A percentile compares a stretch with the other conserved stretches of the same genome.
These are phyloP conservation scores for Trachymyrmex cornetzi DNA, from an alignment of 1,140 invertebrate genomes.

Conservation along the genomic window DNA sequence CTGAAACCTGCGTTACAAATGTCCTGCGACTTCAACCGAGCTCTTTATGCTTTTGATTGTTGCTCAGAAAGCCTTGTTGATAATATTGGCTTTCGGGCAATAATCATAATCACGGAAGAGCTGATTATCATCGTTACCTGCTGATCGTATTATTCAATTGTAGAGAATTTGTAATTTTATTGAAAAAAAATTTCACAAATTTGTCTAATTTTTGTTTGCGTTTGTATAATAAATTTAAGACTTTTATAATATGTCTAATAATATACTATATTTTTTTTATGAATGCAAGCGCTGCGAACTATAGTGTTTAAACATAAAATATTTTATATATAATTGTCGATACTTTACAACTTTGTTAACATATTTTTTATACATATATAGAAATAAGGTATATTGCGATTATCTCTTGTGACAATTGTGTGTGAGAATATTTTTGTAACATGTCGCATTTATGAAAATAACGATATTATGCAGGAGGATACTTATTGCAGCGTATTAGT, in stretches of 20 bases:
- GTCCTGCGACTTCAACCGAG: conserved; percentile 13
- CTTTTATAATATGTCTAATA: neutral
- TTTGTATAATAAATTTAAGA: neutral
- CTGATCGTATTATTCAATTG: neutral
- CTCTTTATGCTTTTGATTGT: conserved; percentile 88
- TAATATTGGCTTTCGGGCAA: conserved; percentile 87
- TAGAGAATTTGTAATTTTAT: neutral
- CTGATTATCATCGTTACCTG: conserved; percentile 68
- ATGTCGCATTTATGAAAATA: neutral
- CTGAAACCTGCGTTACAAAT: neutral
- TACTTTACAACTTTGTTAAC: neutral
- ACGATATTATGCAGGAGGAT: neutral
- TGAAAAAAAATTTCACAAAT: neutral
- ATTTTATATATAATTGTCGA: neutral
- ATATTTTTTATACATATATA: neutral
- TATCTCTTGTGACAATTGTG: conserved; percentile 5
- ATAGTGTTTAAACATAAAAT: neutral
- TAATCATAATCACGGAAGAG: conserved; percentile 87
- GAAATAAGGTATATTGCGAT: neutral
- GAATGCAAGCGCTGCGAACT: neutral
- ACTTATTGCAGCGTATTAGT: neutral
- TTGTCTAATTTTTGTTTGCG: neutral
- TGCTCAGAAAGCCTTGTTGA: conserved; percentile 86
- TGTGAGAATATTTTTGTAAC: conserved; percentile 11
- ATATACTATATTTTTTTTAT: neutral